phyloP scores from a whole-genome alignment of 2,888 invertebrate genomes.

The Epirrita christyi region DNA sequence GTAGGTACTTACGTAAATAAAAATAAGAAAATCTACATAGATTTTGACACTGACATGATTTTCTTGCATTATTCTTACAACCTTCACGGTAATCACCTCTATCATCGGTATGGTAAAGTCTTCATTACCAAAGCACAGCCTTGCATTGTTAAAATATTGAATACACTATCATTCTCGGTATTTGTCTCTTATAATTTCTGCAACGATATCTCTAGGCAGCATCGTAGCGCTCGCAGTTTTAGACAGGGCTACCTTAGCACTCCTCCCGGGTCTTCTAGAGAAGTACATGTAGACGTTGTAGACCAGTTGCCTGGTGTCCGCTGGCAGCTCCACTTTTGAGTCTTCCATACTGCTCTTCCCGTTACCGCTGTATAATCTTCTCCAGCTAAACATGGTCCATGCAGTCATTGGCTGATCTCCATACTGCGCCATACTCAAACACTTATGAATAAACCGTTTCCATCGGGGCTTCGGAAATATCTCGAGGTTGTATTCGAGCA shows the following conservation, averaged over 20 bases:
- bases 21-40: too few species aligned
- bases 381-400: conserved; percentile 83
- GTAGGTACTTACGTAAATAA: too few species aligned
- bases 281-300: conserved; percentile 80
- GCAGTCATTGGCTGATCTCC: conserved; percentile 81
- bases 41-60: too few species aligned
- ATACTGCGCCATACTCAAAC: conserved; percentile 77
- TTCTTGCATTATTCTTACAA: neutral
- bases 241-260: conserved; percentile 67
- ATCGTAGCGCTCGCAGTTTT: conserved; percentile 78
- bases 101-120: neutral
- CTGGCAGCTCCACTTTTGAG: conserved; percentile 67
- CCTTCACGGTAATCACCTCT: conserved; percentile 12
- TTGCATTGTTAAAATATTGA: conserved; percentile 5
- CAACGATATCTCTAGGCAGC: conserved; percentile 76
- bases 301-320: conserved; percentile 76
- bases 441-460: conserved; percentile 26
- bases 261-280: conserved; percentile 71
- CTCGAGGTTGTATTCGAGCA: conserved; percentile 30
- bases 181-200: conserved; percentile 76
- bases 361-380: conserved; percentile 71
- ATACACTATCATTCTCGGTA: conserved; percentile 47
- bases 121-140: conserved; percentile 1
- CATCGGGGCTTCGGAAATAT: conserved; percentile 35
- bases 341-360: conserved; percentile 64